Evolutionary conservation across 2,797 vertebrate genomes (phyloP), one percentile per base, ranked within the genome.

Genomic region (Myotis findleyi): DNA sequence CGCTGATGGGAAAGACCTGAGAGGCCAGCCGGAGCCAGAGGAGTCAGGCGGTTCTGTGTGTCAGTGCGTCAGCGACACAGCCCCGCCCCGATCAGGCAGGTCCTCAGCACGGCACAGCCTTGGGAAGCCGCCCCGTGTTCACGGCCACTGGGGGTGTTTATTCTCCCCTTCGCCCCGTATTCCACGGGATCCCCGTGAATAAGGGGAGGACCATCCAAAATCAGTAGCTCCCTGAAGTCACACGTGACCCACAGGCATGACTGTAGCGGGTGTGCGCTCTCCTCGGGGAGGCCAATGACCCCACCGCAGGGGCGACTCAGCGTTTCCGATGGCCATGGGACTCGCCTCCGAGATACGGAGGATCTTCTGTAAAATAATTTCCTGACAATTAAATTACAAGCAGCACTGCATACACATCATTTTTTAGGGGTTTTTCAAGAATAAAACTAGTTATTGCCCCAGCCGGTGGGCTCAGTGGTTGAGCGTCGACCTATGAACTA

Each of bases 331-430:
- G 75, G 75, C 11, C 51, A 27, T 55, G 51, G 53, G 64, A 36
- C 17, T 36, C 27, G 49, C 36, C 23, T 82, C 33, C 33, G 33
- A 57, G 38, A n/a, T 76, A 30, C 5, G 23, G n/a, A 93, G 59
- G 59, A 49, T 53, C 25, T 84, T 84, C 49, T 57, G 25, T 89
- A 49, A 85, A 82, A 80, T 30, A 17, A 11, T 90, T 87, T 92
- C 59, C 85, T 81, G 55, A 76, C 5, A 87, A 57, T 86, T 88
- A 82, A 93, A 72, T 73, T 84, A 51, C 79, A 75, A 95, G 38
- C 6, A 82, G 21, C n/a, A 27, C 23, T 55, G 7, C 30, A 41
- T 68, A 41, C 64, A 44, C 27, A 68, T 49, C 66, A 27, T 2
- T 81, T 73, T 89, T 72, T 85, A 64, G 68, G 44, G 23, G 30